phyloP scores from a whole-genome alignment of 2,888 invertebrate genomes.

The Sphaerophoria taeniata region DNA sequence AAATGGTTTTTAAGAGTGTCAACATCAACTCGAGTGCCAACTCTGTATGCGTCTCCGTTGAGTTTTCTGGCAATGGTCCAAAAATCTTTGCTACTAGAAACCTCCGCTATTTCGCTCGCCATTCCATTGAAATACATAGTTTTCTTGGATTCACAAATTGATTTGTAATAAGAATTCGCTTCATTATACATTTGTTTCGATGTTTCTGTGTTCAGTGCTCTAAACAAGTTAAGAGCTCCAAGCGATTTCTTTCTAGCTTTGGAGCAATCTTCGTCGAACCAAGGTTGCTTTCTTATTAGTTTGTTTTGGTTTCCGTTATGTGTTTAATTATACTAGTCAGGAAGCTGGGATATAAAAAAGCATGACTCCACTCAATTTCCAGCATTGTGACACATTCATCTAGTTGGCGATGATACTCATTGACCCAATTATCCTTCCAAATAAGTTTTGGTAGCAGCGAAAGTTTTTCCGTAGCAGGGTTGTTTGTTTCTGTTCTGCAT shows the following conservation, averaged over 20 bases:
- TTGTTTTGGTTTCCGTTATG: neutral
- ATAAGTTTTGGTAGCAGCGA: neutral
- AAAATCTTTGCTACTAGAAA: neutral
- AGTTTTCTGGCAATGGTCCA: no score
- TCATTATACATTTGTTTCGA: no score
- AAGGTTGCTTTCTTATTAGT: neutral
- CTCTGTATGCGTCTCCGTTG: no score
- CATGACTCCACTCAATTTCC: neutral
- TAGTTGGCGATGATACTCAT: neutral
- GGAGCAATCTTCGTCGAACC: no score
- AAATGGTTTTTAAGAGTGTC: no score
- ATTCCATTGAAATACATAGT: neutral
- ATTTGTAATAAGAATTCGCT: no score
- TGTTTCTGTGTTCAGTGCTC: no score
- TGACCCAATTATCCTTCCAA: neutral
- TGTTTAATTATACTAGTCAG: neutral
- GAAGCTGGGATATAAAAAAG: neutral
- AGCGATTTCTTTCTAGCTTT: no score
- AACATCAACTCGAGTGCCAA: no score
- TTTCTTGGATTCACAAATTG: neutral
- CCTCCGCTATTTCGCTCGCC: neutral
- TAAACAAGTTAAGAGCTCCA: no score
- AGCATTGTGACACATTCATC: neutral
- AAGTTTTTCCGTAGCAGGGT: neutral
- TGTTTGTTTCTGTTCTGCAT: neutral